Conservation (phyloP, 2,113 vertebrate genomes). For the Osmerus eperlanus region DNA sequence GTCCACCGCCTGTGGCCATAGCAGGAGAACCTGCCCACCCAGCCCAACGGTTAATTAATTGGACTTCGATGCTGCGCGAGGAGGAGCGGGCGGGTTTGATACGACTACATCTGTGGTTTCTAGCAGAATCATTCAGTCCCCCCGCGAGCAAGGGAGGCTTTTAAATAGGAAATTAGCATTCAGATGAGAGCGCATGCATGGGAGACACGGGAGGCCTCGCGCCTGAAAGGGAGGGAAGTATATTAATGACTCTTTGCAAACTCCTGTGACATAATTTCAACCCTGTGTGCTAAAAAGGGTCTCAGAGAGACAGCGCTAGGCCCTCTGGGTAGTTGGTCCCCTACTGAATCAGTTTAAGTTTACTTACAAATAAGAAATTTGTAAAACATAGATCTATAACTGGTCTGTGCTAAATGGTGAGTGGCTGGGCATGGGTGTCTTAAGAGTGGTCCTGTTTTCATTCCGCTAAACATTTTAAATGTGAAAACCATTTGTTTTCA, state of each 20-base stretch:
- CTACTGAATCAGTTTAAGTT: background rate
- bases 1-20: conserved; percentile 86
- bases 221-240: conserved; percentile 81
- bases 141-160: conserved; percentile 87
- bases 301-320: background rate
- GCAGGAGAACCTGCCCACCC: conserved; percentile 83
- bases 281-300: conserved; percentile 67
- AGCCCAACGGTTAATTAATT: conserved; percentile 94
- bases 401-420: conserved; percentile 18
- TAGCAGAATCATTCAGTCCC: conserved; percentile 81
- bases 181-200: conserved; percentile 83
- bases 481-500: too few relatives aligned
- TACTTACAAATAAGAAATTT: conserved; percentile 31
- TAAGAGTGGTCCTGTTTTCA: background rate
- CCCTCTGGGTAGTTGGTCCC: background rate
- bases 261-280: conserved; percentile 80
- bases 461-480: background rate
- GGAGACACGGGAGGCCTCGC: conserved; percentile 68
- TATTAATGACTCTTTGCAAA: conserved; percentile 82
- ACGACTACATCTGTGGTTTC: conserved; percentile 93
- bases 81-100: conserved; percentile 87
- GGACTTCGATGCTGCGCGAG: conserved; percentile 84
- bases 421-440: conserved; percentile 11
- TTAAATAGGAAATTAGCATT: conserved; percentile 99
- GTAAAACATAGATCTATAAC: conserved; percentile 21